Base-by-base conservation (phyloP, 1,140 invertebrate genomes). In the Drosophila ogumai region DNA sequence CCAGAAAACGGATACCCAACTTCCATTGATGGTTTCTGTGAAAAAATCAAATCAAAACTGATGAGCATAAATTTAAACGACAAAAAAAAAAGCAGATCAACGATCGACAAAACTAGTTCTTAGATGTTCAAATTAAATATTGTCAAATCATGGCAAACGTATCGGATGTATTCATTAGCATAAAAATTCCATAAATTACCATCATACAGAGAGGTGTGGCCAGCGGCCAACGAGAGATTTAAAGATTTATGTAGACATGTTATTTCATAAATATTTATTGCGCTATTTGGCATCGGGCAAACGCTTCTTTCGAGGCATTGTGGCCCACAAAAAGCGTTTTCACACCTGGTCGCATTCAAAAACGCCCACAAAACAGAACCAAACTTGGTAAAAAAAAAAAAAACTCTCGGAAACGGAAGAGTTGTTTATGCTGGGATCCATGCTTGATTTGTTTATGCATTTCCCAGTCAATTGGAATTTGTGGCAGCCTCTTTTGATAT, bases 401-500 rank as follows among this genome's bases (percentile, higher is more conserved):
- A 12, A 6, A 9, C 17, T 17, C 50, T 50, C 49, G 49, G 36
- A 34, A 75, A 40, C 32, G 54, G 32, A 52, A 52, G 52, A 55
- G 52, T 55, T 55, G 52, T 41, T 38, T 59, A 46, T 46, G 66
- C 46, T 73, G 50, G 52, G 34, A 25, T 55, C 5, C 34, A 55
- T 73, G 78, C 75, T 76, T 65, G 81, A 85, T 90, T 90, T 85
- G 85, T 90, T 90, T 88, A 88, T 79, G 57, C 77, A 81, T 90
- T 84, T 90, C 64, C 79, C 84, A 84, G 84, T 72, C 68, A 73
- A 88, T 78, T 88, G 77, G 74, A 88, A 90, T 84, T 84, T 80
- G 55, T 69, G 65, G 73, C 64, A 75, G 64, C 49, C 69, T 75
- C 75, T 74, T 79, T 68, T 63, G 75, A 61, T 66, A 49, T 71